Evolutionary conservation across 2,888 invertebrate species (phyloP), one percentile per base, ranked within the genome.

Genomic region (Calliscelio sp.): DNA sequence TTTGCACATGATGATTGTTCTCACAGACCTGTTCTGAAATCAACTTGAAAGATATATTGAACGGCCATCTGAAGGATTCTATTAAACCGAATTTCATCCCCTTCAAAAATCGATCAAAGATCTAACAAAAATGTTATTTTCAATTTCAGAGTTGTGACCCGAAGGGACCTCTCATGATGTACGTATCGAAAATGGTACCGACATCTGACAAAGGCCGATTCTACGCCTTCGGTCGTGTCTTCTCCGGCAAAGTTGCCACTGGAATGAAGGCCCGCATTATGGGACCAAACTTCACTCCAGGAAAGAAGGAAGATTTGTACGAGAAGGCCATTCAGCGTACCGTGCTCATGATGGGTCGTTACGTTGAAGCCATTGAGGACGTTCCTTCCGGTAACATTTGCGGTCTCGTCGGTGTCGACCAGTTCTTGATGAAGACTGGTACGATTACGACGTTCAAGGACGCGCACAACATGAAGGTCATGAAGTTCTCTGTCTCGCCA

Each of bases 281-380:
- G 98, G 99, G 99, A 88, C 99, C 99, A 90, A 99, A 99, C 95
- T 99, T 96, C 94, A 94, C 95, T 14, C 99, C 99, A 71, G 99
- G 99, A 92, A 99, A 99, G 95, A 99, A 99, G 93, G 99, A 99
- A 94, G 99, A 99, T 95, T 94, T 99, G 93, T 99, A 98, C 92
- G 99, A 99, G 94, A 99, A 99, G 94, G 97, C 98, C 89, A 99
- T 99, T 94, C 99, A 99, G 94, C 97, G 99, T 94, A 99, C 99
- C 84, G 99, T 99, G 93, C 95, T 99, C 92, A 99, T 99, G 99
- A 99, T 99, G 99, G 99, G 99, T 87, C 97, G 99, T 94, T 99
- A 99, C 92, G 98, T 98, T 83, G 99, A 99, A 94, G 98, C 99
- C 86, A 99, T 99, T 91, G 99, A 99, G 94, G 99, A 99, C 94